phyloP scores from a whole-genome alignment of 2,113 vertebrate genomes.

The Aspidoscelis tigris region DNA sequence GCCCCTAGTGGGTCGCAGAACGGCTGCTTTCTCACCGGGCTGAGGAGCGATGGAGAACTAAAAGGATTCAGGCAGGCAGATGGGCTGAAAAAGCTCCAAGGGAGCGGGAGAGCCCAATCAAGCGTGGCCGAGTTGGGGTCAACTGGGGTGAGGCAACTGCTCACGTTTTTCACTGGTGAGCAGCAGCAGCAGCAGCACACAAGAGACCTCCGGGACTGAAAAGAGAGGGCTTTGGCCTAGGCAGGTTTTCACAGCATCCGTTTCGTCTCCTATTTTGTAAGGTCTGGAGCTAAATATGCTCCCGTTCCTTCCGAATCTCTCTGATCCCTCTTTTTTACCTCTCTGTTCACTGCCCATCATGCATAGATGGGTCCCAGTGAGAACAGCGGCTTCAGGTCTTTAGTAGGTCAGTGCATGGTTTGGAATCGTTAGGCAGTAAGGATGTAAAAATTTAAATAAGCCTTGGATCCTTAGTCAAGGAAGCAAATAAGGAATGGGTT shows the following conservation, averaged over 20 bases:
- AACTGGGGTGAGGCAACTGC: conserved; percentile 15
- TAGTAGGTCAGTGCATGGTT: neutral
- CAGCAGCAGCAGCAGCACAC: neutral
- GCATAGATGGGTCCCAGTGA: neutral
- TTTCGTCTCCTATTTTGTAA: neutral
- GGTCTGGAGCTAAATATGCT: neutral
- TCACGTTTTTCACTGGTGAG: conserved; percentile 25
- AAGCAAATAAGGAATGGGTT: neutral
- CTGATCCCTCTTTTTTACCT: neutral
- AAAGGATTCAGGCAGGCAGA: conserved; percentile 14
- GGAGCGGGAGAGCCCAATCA: neutral
- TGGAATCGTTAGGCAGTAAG: neutral
- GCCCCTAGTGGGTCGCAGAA: neutral
- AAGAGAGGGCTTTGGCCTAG: neutral
- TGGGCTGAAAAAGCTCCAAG: neutral
- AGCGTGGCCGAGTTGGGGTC: conserved; percentile 15
- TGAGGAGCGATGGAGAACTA: neutral
- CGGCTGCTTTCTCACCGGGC: neutral
- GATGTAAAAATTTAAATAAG: neutral
- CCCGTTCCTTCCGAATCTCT: neutral
- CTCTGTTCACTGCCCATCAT: neutral
- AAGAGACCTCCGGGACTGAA: neutral
- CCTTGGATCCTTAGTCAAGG: neutral
- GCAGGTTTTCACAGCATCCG: neutral
- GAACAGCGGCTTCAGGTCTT: neutral